These are phyloP conservation scores for Strigamia crassipes DNA, from an alignment of 2,888 invertebrate genomes.

Conservation along the genomic window DNA sequence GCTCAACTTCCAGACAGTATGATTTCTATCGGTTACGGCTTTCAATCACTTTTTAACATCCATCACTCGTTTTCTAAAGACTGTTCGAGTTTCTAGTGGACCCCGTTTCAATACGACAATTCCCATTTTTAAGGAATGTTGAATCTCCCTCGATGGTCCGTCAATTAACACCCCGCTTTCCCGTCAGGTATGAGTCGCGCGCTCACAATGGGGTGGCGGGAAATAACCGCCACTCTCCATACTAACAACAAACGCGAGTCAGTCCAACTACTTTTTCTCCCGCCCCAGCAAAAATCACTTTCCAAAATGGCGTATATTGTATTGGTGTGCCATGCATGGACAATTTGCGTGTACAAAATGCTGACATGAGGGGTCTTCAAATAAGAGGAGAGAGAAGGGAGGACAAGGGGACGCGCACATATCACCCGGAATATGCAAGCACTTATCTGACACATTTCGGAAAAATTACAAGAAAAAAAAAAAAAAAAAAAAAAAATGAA, in stretches of 20 bases:
- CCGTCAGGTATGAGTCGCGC: conserved; percentile 37
- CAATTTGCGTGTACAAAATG: conserved; percentile 38
- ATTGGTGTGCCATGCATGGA: conserved; percentile 25
- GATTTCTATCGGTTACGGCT: conserved; percentile 36
- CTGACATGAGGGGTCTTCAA: conserved; percentile 32
- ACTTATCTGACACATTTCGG: background rate
- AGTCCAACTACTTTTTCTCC: conserved; percentile 8
- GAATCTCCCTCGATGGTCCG: conserved; percentile 42
- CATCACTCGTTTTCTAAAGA: conserved; percentile 37
- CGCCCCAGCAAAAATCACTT: background rate
- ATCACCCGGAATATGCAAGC: background rate
- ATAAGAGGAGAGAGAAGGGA: background rate
- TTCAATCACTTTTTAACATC: conserved; percentile 42
- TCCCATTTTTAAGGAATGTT: conserved; percentile 20
- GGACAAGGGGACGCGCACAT: conserved; percentile 14
- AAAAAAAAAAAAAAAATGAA: too few species aligned
- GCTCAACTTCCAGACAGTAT: background rate
- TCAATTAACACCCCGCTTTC: conserved; percentile 40
- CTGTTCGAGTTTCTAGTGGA: background rate
- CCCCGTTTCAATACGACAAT: conserved; percentile 38
- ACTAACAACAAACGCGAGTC: background rate
- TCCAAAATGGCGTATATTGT: conserved; percentile 22
- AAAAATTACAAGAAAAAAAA: background rate
- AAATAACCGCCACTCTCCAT: conserved; percentile 17
- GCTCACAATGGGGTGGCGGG: conserved; percentile 38